phyloP scores from a whole-genome alignment of 2,797 vertebrate species.

The Hirundo rustica region DNA sequence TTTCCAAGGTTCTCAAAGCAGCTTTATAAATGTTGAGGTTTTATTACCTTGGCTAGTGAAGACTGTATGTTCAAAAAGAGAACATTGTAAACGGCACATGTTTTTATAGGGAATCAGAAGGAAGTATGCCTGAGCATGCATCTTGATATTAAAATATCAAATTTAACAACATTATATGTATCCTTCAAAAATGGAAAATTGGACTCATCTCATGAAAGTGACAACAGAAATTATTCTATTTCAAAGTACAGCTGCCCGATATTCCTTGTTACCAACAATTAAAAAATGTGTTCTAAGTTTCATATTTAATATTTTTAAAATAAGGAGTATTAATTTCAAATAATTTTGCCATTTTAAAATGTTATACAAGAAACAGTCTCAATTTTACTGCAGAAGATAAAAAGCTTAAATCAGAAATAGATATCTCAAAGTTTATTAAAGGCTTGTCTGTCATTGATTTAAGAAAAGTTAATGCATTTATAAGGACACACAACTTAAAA shows the following conservation, averaged over 20 bases:
- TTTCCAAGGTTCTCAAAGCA: background rate
- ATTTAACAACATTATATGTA: background rate
- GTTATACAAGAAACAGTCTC: background rate
- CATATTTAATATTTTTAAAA: background rate
- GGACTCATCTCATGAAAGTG: background rate
- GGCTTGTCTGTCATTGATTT: background rate
- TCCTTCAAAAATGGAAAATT: background rate
- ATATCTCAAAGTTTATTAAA: background rate
- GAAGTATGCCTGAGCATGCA: background rate
- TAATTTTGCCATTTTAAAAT: background rate
- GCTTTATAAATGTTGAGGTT: background rate
- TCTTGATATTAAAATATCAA: background rate
- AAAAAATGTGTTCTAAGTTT: background rate
- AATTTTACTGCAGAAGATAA: background rate
- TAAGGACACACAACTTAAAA: background rate
- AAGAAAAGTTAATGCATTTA: conserved; percentile 2
- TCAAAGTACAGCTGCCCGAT: background rate
- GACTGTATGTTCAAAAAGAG: background rate
- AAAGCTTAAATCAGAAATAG: background rate
- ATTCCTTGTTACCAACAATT: background rate
- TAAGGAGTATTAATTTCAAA: background rate
- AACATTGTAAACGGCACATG: background rate
- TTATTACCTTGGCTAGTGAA: conserved; percentile 24
- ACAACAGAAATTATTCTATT: background rate
- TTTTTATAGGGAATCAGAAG: background rate